Percentiles rank a stretch among this genome's conserved stretches.
phyloP scores from a whole-genome alignment of 2,113 vertebrate species.

The Perca fluviatilis region DNA sequence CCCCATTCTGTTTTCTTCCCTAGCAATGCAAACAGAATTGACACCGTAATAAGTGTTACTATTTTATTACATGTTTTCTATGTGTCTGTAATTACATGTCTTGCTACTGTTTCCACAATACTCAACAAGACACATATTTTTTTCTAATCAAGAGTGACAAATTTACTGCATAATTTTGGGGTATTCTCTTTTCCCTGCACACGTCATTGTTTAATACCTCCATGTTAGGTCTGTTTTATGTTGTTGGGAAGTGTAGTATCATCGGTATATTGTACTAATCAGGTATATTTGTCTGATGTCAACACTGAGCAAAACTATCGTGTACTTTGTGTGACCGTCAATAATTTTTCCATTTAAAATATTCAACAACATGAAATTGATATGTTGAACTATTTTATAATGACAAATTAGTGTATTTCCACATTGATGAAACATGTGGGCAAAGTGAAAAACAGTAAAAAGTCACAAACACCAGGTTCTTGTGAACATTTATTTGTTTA shows the following conservation, averaged over 20 bases:
- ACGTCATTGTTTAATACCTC: background rate
- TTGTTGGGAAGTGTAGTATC: background rate
- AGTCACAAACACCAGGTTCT: background rate
- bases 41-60: background rate
- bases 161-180: background rate
- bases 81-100: background rate
- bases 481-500: background rate
- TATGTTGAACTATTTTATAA: background rate
- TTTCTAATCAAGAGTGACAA: background rate
- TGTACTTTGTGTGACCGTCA: background rate
- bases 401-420: background rate
- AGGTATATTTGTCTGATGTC: background rate
- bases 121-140: background rate
- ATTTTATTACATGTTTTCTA: background rate
- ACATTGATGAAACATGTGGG: background rate
- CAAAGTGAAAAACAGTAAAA: too few relatives aligned
- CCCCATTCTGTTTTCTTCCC: background rate
- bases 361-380: background rate
- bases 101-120: background rate
- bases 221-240: background rate
- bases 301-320: background rate
- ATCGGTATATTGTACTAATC: background rate
- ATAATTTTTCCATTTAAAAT: background rate
- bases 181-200: background rate
- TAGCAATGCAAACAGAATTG: background rate